Base-by-base conservation (phyloP, 53 echinoderm and acorn worm genomes). In the Mesocentrotus franciscanus region DNA sequence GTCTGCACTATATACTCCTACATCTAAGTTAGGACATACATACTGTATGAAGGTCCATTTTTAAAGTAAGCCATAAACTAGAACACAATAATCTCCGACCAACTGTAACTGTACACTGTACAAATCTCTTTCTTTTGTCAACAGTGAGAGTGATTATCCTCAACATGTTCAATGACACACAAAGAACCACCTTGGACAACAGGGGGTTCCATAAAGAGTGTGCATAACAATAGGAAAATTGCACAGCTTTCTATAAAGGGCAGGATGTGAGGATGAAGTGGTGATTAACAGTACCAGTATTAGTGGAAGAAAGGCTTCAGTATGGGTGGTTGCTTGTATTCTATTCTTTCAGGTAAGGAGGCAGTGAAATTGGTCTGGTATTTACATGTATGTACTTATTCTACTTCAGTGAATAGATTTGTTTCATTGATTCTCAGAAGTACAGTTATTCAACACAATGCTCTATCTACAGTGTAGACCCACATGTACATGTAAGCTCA, bases 141-240 rank as follows among this genome's bases (percentile, higher is more conserved):
- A 79, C 36, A 78, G 18, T 78, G 79, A 35, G 79, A 79, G 79
- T 39, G 79, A 17, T 79, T 79, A 79, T 79, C 79, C 39, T 79
- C 79, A 79, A 79, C 79, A 79, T 39, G 39, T 39, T 79, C 36
- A 79, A 79, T 36, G 79, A 30, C 79, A 79, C 1, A 16, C 79
- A 79, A 79, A 79, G 10, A 35, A 39, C 79, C 27, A 79, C 36
- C 18, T 39, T 79, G 79, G 79, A 79, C 79, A 79, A 35, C 79
- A 79, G 36, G 35, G 78, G 16, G 79, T 79, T 79, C 29, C 36
- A 35, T 1, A 79, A 79, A 79, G 79, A 79, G 39, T 76, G 76
- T 79, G 79, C 79, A 79, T 79, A 79, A 79, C 79, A 79, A 79
- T 79, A 18, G 79, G 39, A 79, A 32, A 79, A 36, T 18, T 4